Percentiles rank a stretch among this genome's conserved stretches.
Conservation (phyloP, 2,797 vertebrate genomes). For the Pseudopleuronectes americanus region DNA sequence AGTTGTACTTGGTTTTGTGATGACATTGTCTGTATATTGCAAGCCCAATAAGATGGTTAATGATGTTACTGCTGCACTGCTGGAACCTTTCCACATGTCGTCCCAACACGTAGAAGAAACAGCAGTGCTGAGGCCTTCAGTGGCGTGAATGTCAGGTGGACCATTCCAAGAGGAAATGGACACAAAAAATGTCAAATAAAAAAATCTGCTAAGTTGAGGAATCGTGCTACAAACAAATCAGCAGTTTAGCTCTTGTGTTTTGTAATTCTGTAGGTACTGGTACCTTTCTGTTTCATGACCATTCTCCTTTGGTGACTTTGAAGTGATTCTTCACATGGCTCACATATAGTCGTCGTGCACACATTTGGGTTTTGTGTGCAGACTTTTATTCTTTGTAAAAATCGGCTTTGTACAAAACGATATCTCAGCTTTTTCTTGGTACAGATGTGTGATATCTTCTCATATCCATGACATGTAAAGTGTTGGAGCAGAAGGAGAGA, state of each 20-base stretch:
- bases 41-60: constrained; percentile 88
- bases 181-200: constrained; percentile 60
- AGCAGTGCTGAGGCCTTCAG: constrained; percentile 77
- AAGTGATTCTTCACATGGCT: constrained; percentile 96
- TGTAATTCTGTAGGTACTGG: constrained; percentile 94
- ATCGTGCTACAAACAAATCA: constrained; percentile 90
- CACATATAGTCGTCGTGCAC: constrained; percentile 94
- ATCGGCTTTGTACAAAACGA: constrained; percentile 94
- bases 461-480: constrained; percentile 94
- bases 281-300: constrained; percentile 94
- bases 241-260: constrained; percentile 92
- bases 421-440: constrained; percentile 97
- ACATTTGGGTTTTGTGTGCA: constrained; percentile 94
- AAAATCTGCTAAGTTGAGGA: constrained; percentile 80
- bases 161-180: constrained; percentile 71
- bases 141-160: constrained; percentile 75
- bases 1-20: constrained; percentile 87
- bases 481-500: constrained; percentile 89
- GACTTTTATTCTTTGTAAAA: constrained; percentile 86
- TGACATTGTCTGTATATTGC: constrained; percentile 89
- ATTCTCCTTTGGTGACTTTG: constrained; percentile 96
- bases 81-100: constrained; percentile 85
- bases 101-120: constrained; percentile 73
- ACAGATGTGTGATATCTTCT: constrained; percentile 98
- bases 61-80: constrained; percentile 94